A percentile compares a stretch with the other conserved stretches of the same genome.
Evolutionary conservation across 2,888 invertebrate species (phyloP).

Genomic region (Drosophila algonquin): DNA sequence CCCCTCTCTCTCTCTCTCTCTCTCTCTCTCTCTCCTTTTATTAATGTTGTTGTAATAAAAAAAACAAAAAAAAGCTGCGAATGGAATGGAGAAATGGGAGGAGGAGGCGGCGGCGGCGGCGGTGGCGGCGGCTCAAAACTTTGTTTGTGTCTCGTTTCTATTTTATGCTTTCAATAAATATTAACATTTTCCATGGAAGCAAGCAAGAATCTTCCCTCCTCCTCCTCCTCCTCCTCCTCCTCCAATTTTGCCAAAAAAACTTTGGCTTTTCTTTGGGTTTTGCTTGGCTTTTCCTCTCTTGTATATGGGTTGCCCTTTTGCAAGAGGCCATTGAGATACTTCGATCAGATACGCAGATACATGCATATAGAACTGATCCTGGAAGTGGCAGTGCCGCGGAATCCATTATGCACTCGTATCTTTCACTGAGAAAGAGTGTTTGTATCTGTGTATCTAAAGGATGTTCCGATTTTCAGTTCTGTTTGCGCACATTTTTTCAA

Average conservation of each 20-base stretch:
- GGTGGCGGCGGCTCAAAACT: slow-evolving; percentile 33
- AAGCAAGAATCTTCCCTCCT: no score
- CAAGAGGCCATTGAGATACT: slow-evolving; percentile 12
- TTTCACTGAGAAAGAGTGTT: no score
- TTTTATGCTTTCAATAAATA: slow-evolving; percentile 76
- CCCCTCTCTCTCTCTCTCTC: no score
- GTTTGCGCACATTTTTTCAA: slow-evolving; percentile 70
- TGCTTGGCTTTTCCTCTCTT: no score
- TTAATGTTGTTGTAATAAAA: slow-evolving; percentile 28
- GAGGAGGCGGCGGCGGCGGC: not conserved
- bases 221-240: no score
- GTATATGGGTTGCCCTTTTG: not conserved
- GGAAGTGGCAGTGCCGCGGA: no score
- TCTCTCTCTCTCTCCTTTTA: not conserved
- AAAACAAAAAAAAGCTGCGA: not conserved
- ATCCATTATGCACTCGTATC: no score
- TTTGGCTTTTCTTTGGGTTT: not conserved
- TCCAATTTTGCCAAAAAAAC: not conserved
- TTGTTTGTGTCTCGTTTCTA: slow-evolving; percentile 36
- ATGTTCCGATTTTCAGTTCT: slow-evolving; percentile 56
- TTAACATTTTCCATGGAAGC: slow-evolving; percentile 59
- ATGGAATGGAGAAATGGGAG: not conserved
- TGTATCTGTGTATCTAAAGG: no score
- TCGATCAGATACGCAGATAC: not conserved
- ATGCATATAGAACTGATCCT: no score